Percentiles rank a stretch among this genome's conserved stretches.
phyloP scores from a whole-genome alignment of 2,888 invertebrate species.

The Bellardia pandia region DNA sequence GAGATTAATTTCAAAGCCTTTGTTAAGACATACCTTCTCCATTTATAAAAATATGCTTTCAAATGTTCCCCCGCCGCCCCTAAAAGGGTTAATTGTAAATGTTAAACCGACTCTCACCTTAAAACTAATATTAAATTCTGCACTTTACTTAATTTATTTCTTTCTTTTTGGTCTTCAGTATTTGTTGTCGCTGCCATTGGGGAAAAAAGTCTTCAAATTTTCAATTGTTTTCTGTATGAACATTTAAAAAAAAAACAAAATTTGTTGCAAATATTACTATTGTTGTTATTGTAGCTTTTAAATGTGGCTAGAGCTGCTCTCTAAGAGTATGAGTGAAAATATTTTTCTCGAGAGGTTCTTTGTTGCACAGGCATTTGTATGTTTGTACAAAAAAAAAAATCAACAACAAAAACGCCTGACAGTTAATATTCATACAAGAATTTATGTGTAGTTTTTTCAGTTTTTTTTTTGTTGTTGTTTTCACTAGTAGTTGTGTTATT shows the following conservation, averaged over 20 bases:
- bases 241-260: background rate
- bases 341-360: constrained; percentile 48
- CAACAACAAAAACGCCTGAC: constrained; percentile 16
- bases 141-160: constrained; percentile 25
- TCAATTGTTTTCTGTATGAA: constrained; percentile 59
- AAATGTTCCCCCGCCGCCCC: background rate
- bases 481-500: background rate
- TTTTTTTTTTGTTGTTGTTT: background rate
- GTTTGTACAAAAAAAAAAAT: constrained; percentile 5
- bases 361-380: constrained; percentile 25
- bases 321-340: constrained; percentile 33
- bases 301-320: constrained; percentile 12
- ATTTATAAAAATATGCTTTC: too few relatives aligned
- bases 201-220: constrained; percentile 64
- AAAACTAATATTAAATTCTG: background rate
- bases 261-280: constrained; percentile 19
- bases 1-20: too few relatives aligned
- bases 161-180: background rate
- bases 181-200: background rate
- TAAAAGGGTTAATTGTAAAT: constrained; percentile 1
- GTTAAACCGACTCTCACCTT: background rate
- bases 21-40: too few relatives aligned
- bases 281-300: constrained; percentile 26
- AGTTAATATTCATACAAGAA: constrained; percentile 50
- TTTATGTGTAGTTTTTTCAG: constrained; percentile 19